Evolutionary conservation across 1,140 invertebrate genomes (phyloP).

Genomic region (Holotrichia oblita): DNA sequence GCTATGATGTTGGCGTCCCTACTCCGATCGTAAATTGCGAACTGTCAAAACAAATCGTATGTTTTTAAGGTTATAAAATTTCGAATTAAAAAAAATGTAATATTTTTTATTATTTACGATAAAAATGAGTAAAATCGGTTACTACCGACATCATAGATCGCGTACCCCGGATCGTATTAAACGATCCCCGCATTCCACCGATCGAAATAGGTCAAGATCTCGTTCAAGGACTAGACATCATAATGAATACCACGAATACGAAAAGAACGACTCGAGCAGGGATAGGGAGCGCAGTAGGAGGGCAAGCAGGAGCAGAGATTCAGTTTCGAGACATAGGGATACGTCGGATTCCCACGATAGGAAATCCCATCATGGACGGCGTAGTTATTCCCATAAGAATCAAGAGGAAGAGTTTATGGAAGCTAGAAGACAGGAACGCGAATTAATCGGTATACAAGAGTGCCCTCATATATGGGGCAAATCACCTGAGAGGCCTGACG

Average conservation of each 20-base stretch:
- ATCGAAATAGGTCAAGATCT: constrained; percentile 36
- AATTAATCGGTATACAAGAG: constrained; percentile 75
- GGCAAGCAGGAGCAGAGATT: neutral
- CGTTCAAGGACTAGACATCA: neutral
- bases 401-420: constrained; percentile 69
- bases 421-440: constrained; percentile 73
- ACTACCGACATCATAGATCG: neutral
- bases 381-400: constrained; percentile 41
- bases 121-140: constrained; percentile 5
- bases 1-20: neutral
- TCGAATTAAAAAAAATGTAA: neutral
- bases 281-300: neutral
- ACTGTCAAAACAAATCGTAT: neutral
- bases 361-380: constrained; percentile 10
- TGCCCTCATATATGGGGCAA: constrained; percentile 76
- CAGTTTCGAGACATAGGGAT: neutral
- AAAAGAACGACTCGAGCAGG: neutral
- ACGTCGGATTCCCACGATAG: constrained; percentile 14
- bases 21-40: no score
- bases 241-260: no score
- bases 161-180: neutral
- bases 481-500: constrained; percentile 69
- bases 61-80: neutral
- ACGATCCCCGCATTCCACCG: neutral
- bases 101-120: neutral